Evolutionary conservation across 2,797 vertebrate species (phyloP), one percentile per base, ranked within the genome.

Genomic region (Aldrovandia affinis): DNA sequence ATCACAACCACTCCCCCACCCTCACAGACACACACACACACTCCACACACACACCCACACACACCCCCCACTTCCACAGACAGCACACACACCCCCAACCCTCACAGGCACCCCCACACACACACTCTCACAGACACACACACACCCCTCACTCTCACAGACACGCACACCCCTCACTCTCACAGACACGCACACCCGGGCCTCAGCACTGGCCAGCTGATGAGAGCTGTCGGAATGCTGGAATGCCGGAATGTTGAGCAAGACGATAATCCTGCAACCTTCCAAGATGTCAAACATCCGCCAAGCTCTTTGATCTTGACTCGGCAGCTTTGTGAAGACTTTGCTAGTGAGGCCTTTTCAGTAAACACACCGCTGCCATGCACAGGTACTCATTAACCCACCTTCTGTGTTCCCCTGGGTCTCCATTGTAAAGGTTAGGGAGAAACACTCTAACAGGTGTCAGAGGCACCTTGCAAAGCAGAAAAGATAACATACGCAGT

Each of bases 181-280:
- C n/a, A 5, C 44, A 18, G 2, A 55, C 55, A 39, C 2, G 0
- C 39, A 3, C 42, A 2, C 30, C 63, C 57, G 75, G 85, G 83
- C 87, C 80, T 86, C 85, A 63, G 65, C 85, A 33, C 81, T 78
- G 81, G 73, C 61, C 54, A 81, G 79, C 68, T 84, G 87, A 91
- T 83, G 79, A 86, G 87, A 82, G 87, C 83, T 85, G 81, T 83
- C 83, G 87, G 88, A 88, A 89, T 86, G 83, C 84, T 80, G 87
- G 88, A 88, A 89, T 86, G 86, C 87, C 25, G 86, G 87, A 89
- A 87, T 85, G 83, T 80, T 84, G 54, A 86, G 59, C 78, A 61
- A 81, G 85, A 28, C 73, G 83, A 83, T 83, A 83, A 84, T 88
- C 81, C 79, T 81, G 82, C 52, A 85, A 36, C 78, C 52, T 78